These are phyloP conservation scores for Hestina assimilis DNA, from an alignment of 1,140 invertebrate genomes.

Conservation along the genomic window DNA sequence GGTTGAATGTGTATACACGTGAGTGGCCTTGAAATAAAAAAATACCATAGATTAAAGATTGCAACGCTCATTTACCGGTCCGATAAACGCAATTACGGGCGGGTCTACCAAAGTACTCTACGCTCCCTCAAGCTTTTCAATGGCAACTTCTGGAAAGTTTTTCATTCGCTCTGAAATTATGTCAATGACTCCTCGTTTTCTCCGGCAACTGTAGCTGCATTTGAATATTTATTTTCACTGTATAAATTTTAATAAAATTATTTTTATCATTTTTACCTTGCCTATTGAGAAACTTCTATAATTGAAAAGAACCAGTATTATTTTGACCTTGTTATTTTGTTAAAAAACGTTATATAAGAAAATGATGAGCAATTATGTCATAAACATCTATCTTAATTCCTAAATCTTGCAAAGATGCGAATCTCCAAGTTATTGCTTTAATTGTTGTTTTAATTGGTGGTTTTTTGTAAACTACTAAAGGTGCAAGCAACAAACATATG, in stretches of 20 bases:
- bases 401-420: too few relatives aligned
- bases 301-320: not conserved
- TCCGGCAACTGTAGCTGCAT: slow-evolving; percentile 10
- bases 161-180: slow-evolving; percentile 37
- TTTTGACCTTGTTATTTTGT: not conserved
- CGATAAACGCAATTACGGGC: slow-evolving; percentile 67
- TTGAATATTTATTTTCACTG: slow-evolving; percentile 21
- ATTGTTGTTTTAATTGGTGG: too few relatives aligned
- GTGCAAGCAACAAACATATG: too few relatives aligned
- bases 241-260: slow-evolving; percentile 7
- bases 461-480: too few relatives aligned
- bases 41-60: slow-evolving; percentile 57
- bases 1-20: slow-evolving; percentile 17
- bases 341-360: not conserved
- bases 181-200: slow-evolving; percentile 34
- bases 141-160: slow-evolving; percentile 35
- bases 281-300: not conserved
- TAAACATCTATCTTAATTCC: too few relatives aligned
- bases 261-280: not conserved
- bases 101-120: slow-evolving; percentile 43
- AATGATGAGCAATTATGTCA: too few relatives aligned
- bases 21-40: slow-evolving; percentile 23
- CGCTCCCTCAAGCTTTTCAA: slow-evolving; percentile 32
- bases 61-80: slow-evolving; percentile 69
- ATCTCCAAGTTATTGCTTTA: too few relatives aligned